Evolutionary conservation across 2,888 invertebrate genomes (phyloP), one percentile per base, ranked within the genome.

Genomic region (Heliconius charithonia): DNA sequence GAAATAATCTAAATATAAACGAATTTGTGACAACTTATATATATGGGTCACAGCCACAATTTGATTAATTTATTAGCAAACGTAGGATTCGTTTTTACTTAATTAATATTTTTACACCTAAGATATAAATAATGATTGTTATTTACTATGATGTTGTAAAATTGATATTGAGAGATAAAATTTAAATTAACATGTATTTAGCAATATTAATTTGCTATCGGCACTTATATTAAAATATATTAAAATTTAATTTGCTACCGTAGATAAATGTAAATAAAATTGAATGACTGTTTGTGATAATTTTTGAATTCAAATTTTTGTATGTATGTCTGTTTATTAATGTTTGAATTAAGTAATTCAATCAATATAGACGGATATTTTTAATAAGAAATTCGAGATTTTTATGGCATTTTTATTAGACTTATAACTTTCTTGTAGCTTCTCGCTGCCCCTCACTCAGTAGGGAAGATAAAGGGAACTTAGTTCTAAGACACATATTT

Each of bases 1-100:
- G 63, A 78, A 78, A 77, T 80, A 67, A 78, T 81, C 80, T 81
- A 59, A 81, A 80, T 73, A 32, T 71, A 59, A 72, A 76, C 51
- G 45, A 71, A 71, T 59, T 27, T 73, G 63, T 69, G 16, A 27
- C 62, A 29, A 27, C 29, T 70, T 45, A 29, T 69, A 76, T 69
- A 76, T 79, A 27, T 51, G 51, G 22, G 22, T 51, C 51, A 51
- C 51, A 69, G 41, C 16, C 25, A 69, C 13, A 62, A 37, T 45
- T 27, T 29, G 16, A 56, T 22, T 25, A 25, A 41, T 16, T 41
- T 41, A 25, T 69, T 25, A 19, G 7, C 2, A 16, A 45, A 69
- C 19, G 19, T 56, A 59, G 59, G 16, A 59, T 9, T 72, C 10
- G 32, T 45, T 69, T 41, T 19, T 51, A 51, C 22, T 51, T 51